These are phyloP conservation scores for Lepetodrilus schrolli DNA, from an alignment of 2,888 invertebrate species.

Conservation along the genomic window DNA sequence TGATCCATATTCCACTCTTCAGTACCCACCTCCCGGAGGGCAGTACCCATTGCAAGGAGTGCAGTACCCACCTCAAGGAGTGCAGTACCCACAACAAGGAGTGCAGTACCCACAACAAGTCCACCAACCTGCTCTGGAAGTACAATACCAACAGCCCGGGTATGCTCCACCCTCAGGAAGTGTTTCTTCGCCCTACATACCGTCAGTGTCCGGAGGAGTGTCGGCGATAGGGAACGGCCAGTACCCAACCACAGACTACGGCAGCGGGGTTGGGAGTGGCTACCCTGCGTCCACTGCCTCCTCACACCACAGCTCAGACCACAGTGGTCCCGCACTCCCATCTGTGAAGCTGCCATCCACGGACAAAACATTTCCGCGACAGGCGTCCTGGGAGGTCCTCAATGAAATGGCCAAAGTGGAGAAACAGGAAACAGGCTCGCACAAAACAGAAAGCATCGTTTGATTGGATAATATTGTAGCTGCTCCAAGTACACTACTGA, in stretches of 20 bases:
- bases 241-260: too few relatives aligned
- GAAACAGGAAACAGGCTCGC: neutral
- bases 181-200: too few relatives aligned
- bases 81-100: neutral
- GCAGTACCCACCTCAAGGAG: neutral
- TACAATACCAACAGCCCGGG: too few relatives aligned
- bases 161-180: too few relatives aligned
- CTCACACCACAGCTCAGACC: slow-evolving; percentile 6
- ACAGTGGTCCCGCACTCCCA: neutral
- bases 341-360: slow-evolving; percentile 17
- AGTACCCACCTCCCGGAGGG: neutral
- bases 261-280: neutral
- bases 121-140: neutral
- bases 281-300: slow-evolving; percentile 30
- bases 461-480: neutral
- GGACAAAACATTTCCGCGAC: slow-evolving; percentile 35
- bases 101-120: neutral
- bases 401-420: slow-evolving; percentile 43
- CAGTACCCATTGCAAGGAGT: slow-evolving; percentile 22
- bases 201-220: too few relatives aligned
- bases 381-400: slow-evolving; percentile 52
- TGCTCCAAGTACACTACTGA: too few relatives aligned
- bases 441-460: slow-evolving; percentile 40
- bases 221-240: too few relatives aligned
- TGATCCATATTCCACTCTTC: slow-evolving; percentile 13